Conservation (phyloP, 2,113 vertebrate genomes). For the Heterotis niloticus region DNA sequence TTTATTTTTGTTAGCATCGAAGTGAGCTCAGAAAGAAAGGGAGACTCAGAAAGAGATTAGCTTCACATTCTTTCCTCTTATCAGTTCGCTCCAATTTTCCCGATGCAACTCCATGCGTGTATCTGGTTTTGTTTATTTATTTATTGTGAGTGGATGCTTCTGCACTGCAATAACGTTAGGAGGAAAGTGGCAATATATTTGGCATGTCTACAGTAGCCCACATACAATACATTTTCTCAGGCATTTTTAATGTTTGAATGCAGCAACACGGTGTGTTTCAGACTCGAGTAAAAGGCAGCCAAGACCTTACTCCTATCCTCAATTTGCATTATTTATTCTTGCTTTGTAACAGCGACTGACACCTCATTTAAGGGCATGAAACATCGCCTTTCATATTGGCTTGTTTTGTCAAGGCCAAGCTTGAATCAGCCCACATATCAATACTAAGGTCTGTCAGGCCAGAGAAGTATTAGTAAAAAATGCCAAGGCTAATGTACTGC, state of each 20-base stretch:
- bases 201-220: too few species aligned
- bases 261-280: neutral
- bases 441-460: slow-evolving; percentile 31
- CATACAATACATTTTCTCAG: too few species aligned
- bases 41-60: neutral
- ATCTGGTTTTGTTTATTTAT: too few species aligned
- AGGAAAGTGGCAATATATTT: too few species aligned
- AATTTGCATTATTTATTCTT: neutral
- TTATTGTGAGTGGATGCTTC: too few species aligned
- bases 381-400: neutral
- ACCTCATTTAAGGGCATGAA: neutral
- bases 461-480: slow-evolving; percentile 42
- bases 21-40: neutral
- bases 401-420: neutral
- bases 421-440: neutral
- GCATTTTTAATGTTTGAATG: neutral
- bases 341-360: neutral
- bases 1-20: slow-evolving; percentile 9
- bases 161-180: too few species aligned
- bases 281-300: neutral
- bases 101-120: neutral
- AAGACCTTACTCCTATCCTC: neutral
- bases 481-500: slow-evolving; percentile 39
- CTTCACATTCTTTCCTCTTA: neutral
- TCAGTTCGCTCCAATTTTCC: neutral